These are phyloP conservation scores for Aleiodes leptofemur DNA, from an alignment of 2,888 invertebrate species.

Conservation along the genomic window DNA sequence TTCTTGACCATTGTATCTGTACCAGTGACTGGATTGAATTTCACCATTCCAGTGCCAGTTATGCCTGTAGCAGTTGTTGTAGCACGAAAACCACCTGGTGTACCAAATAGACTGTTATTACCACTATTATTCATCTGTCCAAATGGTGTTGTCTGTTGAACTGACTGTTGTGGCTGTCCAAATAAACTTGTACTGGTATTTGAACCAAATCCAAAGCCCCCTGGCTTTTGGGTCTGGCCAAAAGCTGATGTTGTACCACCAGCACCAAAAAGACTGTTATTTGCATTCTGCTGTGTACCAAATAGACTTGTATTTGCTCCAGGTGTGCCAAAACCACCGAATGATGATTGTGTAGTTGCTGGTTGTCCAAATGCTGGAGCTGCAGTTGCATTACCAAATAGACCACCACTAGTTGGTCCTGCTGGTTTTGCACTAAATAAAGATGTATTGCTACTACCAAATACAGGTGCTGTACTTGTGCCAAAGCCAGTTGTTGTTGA, in stretches of 20 bases:
- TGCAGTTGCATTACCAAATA: slow-evolving; percentile 81
- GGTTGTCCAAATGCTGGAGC: slow-evolving; percentile 82
- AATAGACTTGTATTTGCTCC: slow-evolving; percentile 72
- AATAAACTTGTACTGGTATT: slow-evolving; percentile 79
- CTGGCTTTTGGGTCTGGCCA: slow-evolving; percentile 79
- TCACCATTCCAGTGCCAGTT: slow-evolving; percentile 84
- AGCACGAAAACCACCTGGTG: slow-evolving; percentile 67
- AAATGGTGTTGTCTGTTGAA: slow-evolving; percentile 74
- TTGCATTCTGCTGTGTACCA: slow-evolving; percentile 77
- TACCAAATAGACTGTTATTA: slow-evolving; percentile 74
- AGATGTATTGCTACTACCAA: slow-evolving; percentile 79
- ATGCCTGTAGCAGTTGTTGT: slow-evolving; percentile 72
- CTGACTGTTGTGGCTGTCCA: slow-evolving; percentile 77
- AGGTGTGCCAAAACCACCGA: slow-evolving; percentile 74
- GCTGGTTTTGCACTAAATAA: slow-evolving; percentile 78
- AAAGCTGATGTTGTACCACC: slow-evolving; percentile 79
- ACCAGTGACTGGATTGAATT: slow-evolving; percentile 91
- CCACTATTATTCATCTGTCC: slow-evolving; percentile 77
- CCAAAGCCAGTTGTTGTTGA: slow-evolving; percentile 80
- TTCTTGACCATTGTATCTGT: slow-evolving; percentile 95
- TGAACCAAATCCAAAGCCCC: slow-evolving; percentile 80
- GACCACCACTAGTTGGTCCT: slow-evolving; percentile 76
- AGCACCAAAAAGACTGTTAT: slow-evolving; percentile 80
- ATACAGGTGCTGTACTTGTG: slow-evolving; percentile 80
- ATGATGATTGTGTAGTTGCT: slow-evolving; percentile 77